phyloP scores from a whole-genome alignment of 2,113 vertebrate species.

The Xiphias gladius region DNA sequence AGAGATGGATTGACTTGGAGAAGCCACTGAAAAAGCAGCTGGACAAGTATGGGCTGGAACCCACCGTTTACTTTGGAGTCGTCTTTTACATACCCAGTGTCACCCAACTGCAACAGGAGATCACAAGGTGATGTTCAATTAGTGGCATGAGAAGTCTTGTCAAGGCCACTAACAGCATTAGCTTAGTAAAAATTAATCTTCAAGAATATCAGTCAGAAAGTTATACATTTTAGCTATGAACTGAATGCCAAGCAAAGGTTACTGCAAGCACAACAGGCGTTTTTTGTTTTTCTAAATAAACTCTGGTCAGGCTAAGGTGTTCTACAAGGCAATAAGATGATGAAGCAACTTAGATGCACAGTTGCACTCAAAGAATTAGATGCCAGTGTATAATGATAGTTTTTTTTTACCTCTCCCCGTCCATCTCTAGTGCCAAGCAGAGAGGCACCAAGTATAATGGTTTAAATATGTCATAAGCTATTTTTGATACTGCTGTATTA shows the following conservation, averaged over 20 bases:
- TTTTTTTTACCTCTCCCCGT: not conserved
- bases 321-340: not conserved
- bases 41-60: constrained; percentile 95
- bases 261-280: not conserved
- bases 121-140: constrained; percentile 90
- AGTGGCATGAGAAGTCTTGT: constrained; percentile 6
- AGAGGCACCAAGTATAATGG: not conserved
- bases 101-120: constrained; percentile 95
- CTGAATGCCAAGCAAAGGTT: not conserved
- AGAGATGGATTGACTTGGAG: constrained; percentile 97
- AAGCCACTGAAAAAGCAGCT: constrained; percentile 98
- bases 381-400: not conserved
- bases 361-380: not conserved
- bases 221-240: not conserved
- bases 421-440: not conserved
- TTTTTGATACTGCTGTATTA: not conserved
- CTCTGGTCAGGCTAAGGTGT: too few relatives aligned
- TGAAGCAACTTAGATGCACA: not conserved
- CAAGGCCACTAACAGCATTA: not conserved
- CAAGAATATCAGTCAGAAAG: not conserved
- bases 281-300: not conserved
- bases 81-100: constrained; percentile 95
- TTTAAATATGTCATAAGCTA: not conserved
- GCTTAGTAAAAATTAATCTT: not conserved
- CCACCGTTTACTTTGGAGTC: constrained; percentile 97